Evolutionary conservation across 2,113 vertebrate genomes (phyloP).

Genomic region (Daubentonia madagascariensis): DNA sequence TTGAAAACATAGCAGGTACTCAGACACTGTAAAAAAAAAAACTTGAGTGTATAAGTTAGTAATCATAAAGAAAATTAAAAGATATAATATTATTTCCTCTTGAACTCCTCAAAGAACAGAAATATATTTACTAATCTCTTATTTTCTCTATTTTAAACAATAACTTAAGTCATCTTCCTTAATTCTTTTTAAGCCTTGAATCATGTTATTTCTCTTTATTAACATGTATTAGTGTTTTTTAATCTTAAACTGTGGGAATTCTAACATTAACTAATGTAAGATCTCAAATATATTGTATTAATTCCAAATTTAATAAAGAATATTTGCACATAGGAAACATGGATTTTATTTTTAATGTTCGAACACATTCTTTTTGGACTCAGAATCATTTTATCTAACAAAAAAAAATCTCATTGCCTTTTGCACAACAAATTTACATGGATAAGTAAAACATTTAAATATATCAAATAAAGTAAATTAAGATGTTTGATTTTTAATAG

Average conservation of each 20-base stretch:
- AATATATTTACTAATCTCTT: background rate
- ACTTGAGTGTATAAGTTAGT: background rate
- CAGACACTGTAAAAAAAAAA: background rate
- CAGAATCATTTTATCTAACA: background rate
- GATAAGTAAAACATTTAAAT: background rate
- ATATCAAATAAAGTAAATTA: background rate
- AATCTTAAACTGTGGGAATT: background rate
- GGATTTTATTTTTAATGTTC: background rate
- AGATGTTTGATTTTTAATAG: background rate
- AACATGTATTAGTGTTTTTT: background rate
- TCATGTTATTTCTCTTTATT: background rate
- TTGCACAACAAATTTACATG: background rate
- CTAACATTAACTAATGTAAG: background rate
- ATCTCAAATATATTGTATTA: background rate
- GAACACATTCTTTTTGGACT: background rate
- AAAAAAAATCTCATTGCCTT: background rate
- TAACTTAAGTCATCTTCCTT: background rate
- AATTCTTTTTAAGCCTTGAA: background rate
- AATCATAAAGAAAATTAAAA: background rate
- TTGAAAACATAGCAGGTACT: background rate
- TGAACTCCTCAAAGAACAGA: background rate
- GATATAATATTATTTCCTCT: background rate
- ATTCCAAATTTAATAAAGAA: background rate
- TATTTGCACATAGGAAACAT: background rate
- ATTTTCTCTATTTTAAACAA: background rate